These are phyloP conservation scores for Ashinkailepas kermadecensis DNA, from an alignment of 2,888 invertebrate genomes.

Conservation along the genomic window DNA sequence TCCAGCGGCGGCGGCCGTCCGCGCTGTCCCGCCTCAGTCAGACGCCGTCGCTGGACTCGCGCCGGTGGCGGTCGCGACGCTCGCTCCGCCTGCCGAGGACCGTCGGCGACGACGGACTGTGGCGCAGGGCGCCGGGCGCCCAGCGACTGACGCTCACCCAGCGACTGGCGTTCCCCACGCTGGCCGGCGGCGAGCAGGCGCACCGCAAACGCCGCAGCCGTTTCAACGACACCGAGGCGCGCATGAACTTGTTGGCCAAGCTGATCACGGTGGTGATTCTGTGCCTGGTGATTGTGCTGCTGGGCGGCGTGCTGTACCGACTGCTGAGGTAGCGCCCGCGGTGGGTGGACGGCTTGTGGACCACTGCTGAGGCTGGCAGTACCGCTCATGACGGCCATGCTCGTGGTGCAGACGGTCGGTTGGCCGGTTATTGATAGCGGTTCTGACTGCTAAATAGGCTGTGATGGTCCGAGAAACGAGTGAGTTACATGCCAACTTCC, in stretches of 20 bases:
- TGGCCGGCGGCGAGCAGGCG: conserved; percentile 31
- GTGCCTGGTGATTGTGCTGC: conserved; percentile 31
- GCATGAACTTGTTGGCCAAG: conserved; percentile 66
- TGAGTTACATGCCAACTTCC: too few species aligned
- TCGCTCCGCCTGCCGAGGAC: conserved; percentile 1
- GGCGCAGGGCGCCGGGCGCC: conserved; percentile 29
- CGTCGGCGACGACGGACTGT: conserved; percentile 23
- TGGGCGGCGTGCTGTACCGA: conserved; percentile 31
- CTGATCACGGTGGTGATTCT: conserved; percentile 33
- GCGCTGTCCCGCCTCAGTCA: conserved; percentile 2
- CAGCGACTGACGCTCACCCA: conserved; percentile 33
- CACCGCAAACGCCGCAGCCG: conserved; percentile 39
- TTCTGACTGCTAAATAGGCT: too few species aligned
- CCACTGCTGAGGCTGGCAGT: too few species aligned
- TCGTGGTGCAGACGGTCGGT: too few species aligned
- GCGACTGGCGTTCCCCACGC: conserved; percentile 31
- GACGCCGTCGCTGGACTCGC: not conserved
- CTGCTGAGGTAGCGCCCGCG: conserved; percentile 19
- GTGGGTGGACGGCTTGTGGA: too few species aligned
- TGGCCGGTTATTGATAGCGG: too few species aligned
- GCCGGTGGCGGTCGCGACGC: not conserved
- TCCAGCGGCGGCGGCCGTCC: not conserved
- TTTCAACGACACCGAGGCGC: conserved; percentile 72
- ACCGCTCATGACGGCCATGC: too few species aligned
- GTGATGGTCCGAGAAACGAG: too few species aligned